A percentile compares a stretch with the other conserved stretches of the same genome.
phyloP scores from a whole-genome alignment of 2,797 vertebrate genomes.

The Eulemur coronatus region DNA sequence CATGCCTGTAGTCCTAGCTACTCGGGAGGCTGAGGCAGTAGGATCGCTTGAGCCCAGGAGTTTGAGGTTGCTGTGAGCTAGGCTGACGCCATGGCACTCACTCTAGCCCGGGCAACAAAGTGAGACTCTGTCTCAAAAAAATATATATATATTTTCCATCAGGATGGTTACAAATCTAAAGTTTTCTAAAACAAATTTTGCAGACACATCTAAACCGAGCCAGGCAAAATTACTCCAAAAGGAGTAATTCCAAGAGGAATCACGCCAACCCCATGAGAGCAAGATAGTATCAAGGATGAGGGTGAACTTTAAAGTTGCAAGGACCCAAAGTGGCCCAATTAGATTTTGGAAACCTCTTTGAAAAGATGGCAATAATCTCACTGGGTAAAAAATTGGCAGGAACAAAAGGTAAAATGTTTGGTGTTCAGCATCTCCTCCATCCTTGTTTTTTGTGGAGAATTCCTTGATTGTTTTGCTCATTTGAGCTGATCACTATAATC shows the following conservation, averaged over 20 bases:
- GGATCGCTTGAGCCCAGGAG: too few species aligned
- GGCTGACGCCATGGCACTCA: too few species aligned
- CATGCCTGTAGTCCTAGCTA: too few species aligned
- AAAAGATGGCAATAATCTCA: neutral
- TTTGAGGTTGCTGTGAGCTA: too few species aligned
- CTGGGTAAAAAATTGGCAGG: neutral
- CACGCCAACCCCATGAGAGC: neutral
- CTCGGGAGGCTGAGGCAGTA: too few species aligned
- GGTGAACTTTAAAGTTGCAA: neutral
- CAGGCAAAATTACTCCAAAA: neutral
- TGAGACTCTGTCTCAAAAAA: too few species aligned
- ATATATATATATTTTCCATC: too few species aligned
- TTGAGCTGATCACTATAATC: neutral
- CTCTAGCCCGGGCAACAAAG: too few species aligned
- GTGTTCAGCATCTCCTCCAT: neutral
- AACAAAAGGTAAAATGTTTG: neutral
- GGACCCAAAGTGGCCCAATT: neutral
- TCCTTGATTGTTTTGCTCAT: neutral
- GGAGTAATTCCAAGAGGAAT: neutral
- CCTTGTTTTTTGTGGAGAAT: neutral
- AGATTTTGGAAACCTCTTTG: neutral
- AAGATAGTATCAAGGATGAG: neutral
- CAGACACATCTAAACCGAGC: neutral
- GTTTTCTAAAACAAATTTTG: neutral
- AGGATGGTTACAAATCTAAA: neutral